phyloP scores from a whole-genome alignment of 2,113 vertebrate species.

The Gorsachius goisagi region DNA sequence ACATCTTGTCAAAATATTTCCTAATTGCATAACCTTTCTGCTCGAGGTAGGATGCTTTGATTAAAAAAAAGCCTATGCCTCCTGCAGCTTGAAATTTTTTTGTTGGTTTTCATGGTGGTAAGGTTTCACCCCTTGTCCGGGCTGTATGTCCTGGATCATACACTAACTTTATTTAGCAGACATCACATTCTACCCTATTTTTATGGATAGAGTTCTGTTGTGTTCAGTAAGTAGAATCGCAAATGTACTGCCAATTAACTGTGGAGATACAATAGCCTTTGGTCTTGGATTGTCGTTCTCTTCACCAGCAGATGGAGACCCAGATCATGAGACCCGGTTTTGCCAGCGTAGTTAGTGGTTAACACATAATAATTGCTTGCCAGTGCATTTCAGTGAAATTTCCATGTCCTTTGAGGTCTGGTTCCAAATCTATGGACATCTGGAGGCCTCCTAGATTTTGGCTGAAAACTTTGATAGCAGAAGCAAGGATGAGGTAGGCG shows the following conservation, averaged over 20 bases:
- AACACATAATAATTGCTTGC: not conserved
- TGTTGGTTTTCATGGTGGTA: not conserved
- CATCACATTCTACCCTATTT: not conserved
- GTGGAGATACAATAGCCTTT: not conserved
- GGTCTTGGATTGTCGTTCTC: not conserved
- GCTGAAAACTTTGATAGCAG: not conserved
- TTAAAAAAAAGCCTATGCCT: not conserved
- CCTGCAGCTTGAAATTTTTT: not conserved
- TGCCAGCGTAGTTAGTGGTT: not conserved
- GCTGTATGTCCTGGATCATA: not conserved
- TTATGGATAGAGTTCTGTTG: not conserved
- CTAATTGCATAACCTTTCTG: not conserved
- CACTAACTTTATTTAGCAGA: not conserved
- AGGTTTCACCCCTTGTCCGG: not conserved
- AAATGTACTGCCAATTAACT: not conserved
- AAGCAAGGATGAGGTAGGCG: not conserved
- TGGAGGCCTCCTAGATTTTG: not conserved
- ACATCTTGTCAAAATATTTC: not conserved
- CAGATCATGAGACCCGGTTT: not conserved
- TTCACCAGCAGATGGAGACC: conserved; percentile 45
- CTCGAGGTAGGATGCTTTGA: not conserved
- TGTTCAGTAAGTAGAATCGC: not conserved
- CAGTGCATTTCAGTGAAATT: not conserved
- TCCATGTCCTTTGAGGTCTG: not conserved
- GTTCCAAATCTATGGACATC: not conserved